Evolutionary conservation across 2,113 vertebrate genomes (phyloP).

Genomic region (Dissostichus mawsoni): DNA sequence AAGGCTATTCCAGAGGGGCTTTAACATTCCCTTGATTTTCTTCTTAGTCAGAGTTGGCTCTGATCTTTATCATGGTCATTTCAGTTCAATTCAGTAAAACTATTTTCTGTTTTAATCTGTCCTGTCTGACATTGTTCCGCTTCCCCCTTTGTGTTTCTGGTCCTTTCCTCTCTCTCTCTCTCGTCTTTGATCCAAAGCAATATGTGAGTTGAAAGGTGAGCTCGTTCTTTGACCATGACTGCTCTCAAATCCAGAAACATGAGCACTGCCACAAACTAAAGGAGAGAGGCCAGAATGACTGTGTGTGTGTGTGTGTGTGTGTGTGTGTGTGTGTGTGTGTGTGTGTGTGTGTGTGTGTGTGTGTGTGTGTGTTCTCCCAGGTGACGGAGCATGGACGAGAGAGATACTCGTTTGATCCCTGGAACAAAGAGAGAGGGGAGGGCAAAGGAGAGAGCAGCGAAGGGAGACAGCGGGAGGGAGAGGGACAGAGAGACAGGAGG

Average conservation of each 20-base stretch:
- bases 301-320: slow-evolving; percentile 24
- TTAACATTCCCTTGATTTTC: slow-evolving; percentile 47
- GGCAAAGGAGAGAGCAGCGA: slow-evolving; percentile 65
- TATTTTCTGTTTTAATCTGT: slow-evolving; percentile 59
- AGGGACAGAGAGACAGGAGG: slow-evolving; percentile 39
- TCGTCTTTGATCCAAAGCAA: slow-evolving; percentile 71
- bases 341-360: slow-evolving; percentile 26
- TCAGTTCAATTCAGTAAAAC: slow-evolving; percentile 55
- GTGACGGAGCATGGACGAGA: slow-evolving; percentile 65
- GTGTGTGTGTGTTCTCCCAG: slow-evolving; percentile 66
- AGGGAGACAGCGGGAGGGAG: slow-evolving; percentile 39
- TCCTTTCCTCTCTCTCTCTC: slow-evolving; percentile 25
- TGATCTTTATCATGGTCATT: slow-evolving; percentile 72
- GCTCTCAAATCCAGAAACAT: slow-evolving; percentile 53
- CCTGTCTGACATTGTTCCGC: slow-evolving; percentile 54
- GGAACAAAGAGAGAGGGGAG: slow-evolving; percentile 77
- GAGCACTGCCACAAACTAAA: slow-evolving; percentile 47
- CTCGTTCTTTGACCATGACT: slow-evolving; percentile 50
- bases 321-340: slow-evolving; percentile 15
- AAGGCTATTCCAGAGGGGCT: slow-evolving; percentile 13
- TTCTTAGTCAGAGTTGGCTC: slow-evolving; percentile 38
- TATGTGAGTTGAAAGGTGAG: slow-evolving; percentile 69
- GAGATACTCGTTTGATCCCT: slow-evolving; percentile 79
- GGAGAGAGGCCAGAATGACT: slow-evolving; percentile 24
- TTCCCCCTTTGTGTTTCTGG: slow-evolving; percentile 47